Percentiles rank a stretch among this genome's conserved stretches.
Conservation (phyloP, 2,797 vertebrate species). For the Podarcis lilfordi region DNA sequence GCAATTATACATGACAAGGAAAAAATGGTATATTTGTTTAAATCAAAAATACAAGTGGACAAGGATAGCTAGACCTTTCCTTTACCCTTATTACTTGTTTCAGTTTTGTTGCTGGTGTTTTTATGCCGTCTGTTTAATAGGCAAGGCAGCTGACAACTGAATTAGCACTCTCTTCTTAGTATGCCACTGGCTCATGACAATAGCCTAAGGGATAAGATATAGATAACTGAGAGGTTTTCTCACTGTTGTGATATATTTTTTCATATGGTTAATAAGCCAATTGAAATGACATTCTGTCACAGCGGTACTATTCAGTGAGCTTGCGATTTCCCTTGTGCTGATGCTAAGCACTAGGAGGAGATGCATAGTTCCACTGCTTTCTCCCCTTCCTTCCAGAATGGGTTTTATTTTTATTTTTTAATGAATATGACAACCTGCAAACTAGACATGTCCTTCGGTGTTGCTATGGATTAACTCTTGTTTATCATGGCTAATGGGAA, state of each 20-base stretch:
- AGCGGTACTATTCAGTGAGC: conserved; percentile 60
- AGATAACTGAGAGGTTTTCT: conserved; percentile 90
- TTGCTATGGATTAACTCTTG: conserved; percentile 58
- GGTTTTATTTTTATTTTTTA: conserved; percentile 26
- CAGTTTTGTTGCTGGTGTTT: conserved; percentile 75
- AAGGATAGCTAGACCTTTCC: conserved; percentile 69
- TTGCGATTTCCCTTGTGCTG: conserved; percentile 70
- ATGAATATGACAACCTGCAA: conserved; percentile 47
- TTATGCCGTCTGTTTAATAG: conserved; percentile 79
- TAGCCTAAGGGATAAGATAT: conserved; percentile 98
- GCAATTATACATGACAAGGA: conserved; percentile 60
- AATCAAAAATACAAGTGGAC: conserved; percentile 74
- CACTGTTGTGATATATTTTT: conserved; percentile 84
- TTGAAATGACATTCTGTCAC: conserved; percentile 99
- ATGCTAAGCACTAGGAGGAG: conserved; percentile 82
- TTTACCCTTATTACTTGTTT: conserved; percentile 87
- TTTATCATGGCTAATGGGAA: conserved; percentile 63
- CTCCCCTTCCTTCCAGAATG: neutral
- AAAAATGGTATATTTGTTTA: conserved; percentile 67
- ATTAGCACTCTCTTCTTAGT: conserved; percentile 87
- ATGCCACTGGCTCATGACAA: conserved; percentile 97
- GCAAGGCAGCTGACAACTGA: conserved; percentile 88
- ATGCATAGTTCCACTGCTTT: conserved; percentile 53
- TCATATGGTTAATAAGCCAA: conserved; percentile 87
- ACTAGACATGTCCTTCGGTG: conserved; percentile 39